Conservation (phyloP, 2,888 invertebrate species). For the Tachina fera region DNA sequence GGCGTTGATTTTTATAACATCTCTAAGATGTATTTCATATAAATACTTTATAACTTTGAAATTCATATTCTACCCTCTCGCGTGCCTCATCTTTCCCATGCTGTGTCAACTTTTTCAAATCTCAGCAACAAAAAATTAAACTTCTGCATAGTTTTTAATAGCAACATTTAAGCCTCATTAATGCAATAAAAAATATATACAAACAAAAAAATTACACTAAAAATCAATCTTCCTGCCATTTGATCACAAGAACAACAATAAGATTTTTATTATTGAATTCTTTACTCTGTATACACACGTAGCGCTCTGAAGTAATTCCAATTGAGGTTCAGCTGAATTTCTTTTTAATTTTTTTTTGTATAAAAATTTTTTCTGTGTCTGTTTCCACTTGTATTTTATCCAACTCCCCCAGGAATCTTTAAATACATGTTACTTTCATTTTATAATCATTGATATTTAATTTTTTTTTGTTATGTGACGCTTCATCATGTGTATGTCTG, state of each 20-base stretch:
- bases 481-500: constrained; percentile 56
- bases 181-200: constrained; percentile 69
- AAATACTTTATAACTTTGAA: neutral
- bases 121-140: constrained; percentile 58
- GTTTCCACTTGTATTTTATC: constrained; percentile 67
- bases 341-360: neutral
- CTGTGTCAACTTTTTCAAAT: constrained; percentile 37
- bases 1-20: too few species aligned
- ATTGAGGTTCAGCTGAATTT: constrained; percentile 40
- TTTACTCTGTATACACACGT: constrained; percentile 64
- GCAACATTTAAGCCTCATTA: constrained; percentile 73
- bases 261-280: constrained; percentile 57
- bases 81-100: constrained; percentile 39
- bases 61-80: neutral
- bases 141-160: constrained; percentile 71
- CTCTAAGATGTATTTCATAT: neutral
- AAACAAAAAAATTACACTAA: constrained; percentile 34
- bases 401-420: constrained; percentile 72
- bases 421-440: constrained; percentile 72
- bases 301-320: constrained; percentile 45
- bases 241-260: constrained; percentile 46
- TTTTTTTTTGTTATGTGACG: constrained; percentile 51
- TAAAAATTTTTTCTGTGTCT: constrained; percentile 40
- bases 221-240: constrained; percentile 52
- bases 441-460: constrained; percentile 66